Base-by-base conservation (phyloP, 64 coral and sea anemone species). In the Orbicella faveolata region DNA sequence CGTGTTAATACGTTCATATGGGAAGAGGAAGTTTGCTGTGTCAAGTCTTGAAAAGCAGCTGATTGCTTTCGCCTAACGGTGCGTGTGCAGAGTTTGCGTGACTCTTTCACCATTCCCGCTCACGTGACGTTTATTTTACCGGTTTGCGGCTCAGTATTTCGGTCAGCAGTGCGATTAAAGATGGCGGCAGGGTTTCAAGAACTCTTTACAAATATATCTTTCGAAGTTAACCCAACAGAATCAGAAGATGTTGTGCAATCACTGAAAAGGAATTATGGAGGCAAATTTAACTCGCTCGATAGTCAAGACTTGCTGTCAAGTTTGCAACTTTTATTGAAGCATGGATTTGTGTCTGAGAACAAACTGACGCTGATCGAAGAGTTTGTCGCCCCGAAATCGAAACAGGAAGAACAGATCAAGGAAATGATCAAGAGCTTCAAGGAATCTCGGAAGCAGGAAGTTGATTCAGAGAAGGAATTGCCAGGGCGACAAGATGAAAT, bases 241-340 rank as follows among this genome's bases (percentile, higher is more conserved):
- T 69, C 82, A 16, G 65, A 68, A 44, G 65, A 85, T 44, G 63
- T 85, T 53, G 82, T 85, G 20, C 65, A 72, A 37, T 85, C 63
- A 1, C 12, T 37, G 4, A 70, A 85, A 21, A 70, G 9, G 21
- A 72, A 70, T 53, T 72, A 85, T 72, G 82, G 63, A 53, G 65
- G 68, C 9, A 36, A 70, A 85, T 85, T 85, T 30, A 1, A 26
- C 2, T 34, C 63, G 36, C 82, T 85, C 3, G 63, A 10, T 51
- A 85, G 52, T 52, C 63, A 85, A 51, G 82, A 85, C 20, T 26
- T 85, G 37, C 9, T 53, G 20, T 30, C 63, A 51, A 72, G 65
- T 85, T 53, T 85, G 21, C 8, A 52, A 23, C 82, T 85, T 85
- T 13, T 85, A 5, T 18, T 13, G 0, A 85, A 85, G 36, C 23